These are phyloP conservation scores for Ethmia dodecea DNA, from an alignment of 2,888 invertebrate genomes.

Conservation along the genomic window DNA sequence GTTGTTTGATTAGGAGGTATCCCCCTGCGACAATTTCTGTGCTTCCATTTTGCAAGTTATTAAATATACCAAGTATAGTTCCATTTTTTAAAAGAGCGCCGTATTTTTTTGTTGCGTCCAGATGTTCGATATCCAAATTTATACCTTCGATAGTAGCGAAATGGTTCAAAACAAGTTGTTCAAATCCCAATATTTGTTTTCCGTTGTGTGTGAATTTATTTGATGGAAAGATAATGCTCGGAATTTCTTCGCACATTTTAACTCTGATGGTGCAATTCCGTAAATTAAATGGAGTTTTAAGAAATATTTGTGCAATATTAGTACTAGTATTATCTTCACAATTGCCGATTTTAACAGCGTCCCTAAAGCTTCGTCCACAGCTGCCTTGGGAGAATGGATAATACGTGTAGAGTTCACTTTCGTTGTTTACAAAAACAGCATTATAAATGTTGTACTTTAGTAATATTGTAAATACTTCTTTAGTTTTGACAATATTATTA, in stretches of 20 bases:
- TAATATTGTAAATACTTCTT: constrained; percentile 3
- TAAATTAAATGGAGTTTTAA: constrained; percentile 6
- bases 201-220: neutral
- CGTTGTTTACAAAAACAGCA: neutral
- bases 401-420: constrained; percentile 11
- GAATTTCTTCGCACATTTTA: constrained; percentile 10
- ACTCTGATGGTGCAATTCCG: constrained; percentile 12
- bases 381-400: constrained; percentile 15
- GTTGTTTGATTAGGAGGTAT: constrained; percentile 8
- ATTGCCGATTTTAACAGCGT: constrained; percentile 6
- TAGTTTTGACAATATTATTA: neutral
- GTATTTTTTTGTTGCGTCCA: neutral
- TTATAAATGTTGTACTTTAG: constrained; percentile 4
- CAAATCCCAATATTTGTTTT: constrained; percentile 2
- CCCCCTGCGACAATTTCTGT: constrained; percentile 15
- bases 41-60: constrained; percentile 3
- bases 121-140: constrained; percentile 1
- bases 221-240: constrained; percentile 4
- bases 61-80: constrained; percentile 10
- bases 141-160: constrained; percentile 2
- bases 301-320: constrained; percentile 3
- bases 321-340: constrained; percentile 10
- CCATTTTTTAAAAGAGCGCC: constrained; percentile 4
- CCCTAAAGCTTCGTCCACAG: constrained; percentile 15
- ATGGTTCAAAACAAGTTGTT: constrained; percentile 4